Evolutionary conservation across 2,797 vertebrate genomes (phyloP).

Genomic region (Sebastes minor): DNA sequence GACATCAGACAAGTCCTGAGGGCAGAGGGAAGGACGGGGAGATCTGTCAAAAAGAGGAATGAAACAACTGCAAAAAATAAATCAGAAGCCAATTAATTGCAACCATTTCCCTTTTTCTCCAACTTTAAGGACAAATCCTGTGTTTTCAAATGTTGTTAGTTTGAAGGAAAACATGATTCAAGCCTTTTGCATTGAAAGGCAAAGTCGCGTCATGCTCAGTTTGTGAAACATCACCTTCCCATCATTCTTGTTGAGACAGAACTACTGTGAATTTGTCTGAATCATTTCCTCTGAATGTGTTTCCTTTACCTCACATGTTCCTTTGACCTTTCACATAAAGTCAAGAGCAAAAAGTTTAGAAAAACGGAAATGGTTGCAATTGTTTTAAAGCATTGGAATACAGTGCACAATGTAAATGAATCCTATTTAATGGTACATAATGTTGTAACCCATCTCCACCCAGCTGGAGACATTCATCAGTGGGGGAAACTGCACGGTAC

Average conservation of each 20-base stretch:
- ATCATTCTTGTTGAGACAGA: not conserved
- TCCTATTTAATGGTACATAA: conserved; percentile 61
- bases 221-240: not conserved
- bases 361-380: conserved; percentile 20
- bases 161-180: not conserved
- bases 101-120: conserved; percentile 5
- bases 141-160: not conserved
- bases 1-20: conserved; percentile 90
- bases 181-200: not conserved
- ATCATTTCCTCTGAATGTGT: conserved; percentile 12
- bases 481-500: not conserved
- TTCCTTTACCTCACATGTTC: not conserved
- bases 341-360: not conserved
- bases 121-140: not conserved
- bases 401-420: conserved; percentile 20
- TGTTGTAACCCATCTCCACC: not conserved
- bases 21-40: not conserved
- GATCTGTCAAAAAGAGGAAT: not conserved
- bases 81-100: conserved; percentile 1
- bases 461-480: conserved; percentile 3
- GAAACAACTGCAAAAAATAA: conserved; percentile 3
- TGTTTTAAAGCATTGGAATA: not conserved
- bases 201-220: not conserved
- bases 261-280: conserved; percentile 25
- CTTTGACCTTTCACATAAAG: not conserved